Conservation (phyloP, 1,140 invertebrate genomes). For the Aphelinus certus region DNA sequence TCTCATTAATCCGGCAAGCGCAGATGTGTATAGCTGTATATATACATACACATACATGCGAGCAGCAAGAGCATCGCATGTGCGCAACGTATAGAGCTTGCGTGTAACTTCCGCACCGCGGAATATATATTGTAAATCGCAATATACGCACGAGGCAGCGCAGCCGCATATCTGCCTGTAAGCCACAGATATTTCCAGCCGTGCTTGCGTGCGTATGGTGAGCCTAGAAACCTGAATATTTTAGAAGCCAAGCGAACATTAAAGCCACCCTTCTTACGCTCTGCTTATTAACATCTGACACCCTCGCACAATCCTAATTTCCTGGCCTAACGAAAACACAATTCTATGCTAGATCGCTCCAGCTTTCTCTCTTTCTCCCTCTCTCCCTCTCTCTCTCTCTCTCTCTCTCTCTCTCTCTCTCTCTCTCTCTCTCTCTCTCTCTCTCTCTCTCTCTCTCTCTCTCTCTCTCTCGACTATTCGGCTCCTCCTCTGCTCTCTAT, state of each 20-base stretch:
- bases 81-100: background rate
- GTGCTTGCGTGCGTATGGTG: slow-evolving; percentile 46
- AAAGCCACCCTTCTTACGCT: slow-evolving; percentile 63
- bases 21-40: slow-evolving; percentile 50
- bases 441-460: too few species aligned
- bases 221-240: slow-evolving; percentile 63
- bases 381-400: too few species aligned
- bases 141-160: slow-evolving; percentile 53
- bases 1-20: slow-evolving; percentile 65
- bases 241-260: slow-evolving; percentile 58
- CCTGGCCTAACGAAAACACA: background rate
- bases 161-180: slow-evolving; percentile 55
- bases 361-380: too few species aligned
- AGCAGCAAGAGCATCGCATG: background rate
- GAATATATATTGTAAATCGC: slow-evolving; percentile 63
- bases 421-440: too few species aligned
- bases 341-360: too few species aligned
- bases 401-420: too few species aligned
- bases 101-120: slow-evolving; percentile 37
- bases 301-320: slow-evolving; percentile 32
- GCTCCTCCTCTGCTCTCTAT: too few species aligned
- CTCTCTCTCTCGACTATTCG: too few species aligned
- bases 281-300: slow-evolving; percentile 63
- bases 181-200: slow-evolving; percentile 54
- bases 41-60: slow-evolving; percentile 21